Conservation (phyloP, 2,888 invertebrate genomes). For the Exephanes ischioxanthus region DNA sequence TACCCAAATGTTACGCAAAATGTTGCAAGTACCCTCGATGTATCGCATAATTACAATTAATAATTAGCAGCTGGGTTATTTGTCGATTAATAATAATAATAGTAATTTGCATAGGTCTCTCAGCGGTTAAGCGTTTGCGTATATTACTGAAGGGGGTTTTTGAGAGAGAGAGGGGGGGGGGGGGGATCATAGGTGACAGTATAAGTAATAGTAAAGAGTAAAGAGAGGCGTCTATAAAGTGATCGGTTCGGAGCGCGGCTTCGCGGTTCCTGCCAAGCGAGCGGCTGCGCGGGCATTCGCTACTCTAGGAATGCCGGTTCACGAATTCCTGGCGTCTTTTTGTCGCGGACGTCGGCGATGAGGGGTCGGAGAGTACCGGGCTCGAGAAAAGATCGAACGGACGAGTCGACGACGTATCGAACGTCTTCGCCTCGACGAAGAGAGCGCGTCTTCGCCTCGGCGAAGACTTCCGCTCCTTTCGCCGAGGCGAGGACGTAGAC, state of each 20-base stretch:
- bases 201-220: not conserved
- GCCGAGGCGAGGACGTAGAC: too few relatives aligned
- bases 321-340: conserved; percentile 41
- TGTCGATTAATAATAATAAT: conserved; percentile 40
- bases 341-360: conserved; percentile 26
- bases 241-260: conserved; percentile 32
- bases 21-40: conserved; percentile 18
- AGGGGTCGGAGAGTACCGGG: not conserved
- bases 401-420: conserved; percentile 3
- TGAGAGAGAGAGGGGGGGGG: too few relatives aligned
- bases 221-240: conserved; percentile 17
- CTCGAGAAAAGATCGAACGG: not conserved
- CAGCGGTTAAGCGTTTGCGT: conserved; percentile 58
- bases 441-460: too few relatives aligned
- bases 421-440: not conserved
- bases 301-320: conserved; percentile 53
- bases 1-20: not conserved
- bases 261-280: conserved; percentile 44
- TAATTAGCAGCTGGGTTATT: conserved; percentile 49
- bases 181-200: not conserved
- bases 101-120: conserved; percentile 46
- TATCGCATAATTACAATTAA: conserved; percentile 35
- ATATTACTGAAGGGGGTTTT: conserved; percentile 28
- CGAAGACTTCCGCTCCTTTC: too few relatives aligned
- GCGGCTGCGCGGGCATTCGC: conserved; percentile 24